These are phyloP conservation scores for Diceros bicornis DNA, from an alignment of 2,797 vertebrate genomes.

Conservation along the genomic window DNA sequence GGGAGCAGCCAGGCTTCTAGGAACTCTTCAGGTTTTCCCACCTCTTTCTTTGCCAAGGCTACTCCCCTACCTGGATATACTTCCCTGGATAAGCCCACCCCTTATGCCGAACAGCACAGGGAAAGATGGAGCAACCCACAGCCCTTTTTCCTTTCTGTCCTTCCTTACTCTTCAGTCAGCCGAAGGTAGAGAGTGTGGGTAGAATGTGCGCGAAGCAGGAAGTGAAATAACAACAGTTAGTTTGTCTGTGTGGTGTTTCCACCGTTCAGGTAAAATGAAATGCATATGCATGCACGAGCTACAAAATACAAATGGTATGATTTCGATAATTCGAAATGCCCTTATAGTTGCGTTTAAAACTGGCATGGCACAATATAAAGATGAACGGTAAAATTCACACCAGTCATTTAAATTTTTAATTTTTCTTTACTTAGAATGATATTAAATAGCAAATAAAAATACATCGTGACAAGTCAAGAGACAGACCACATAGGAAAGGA, in stretches of 20 bases:
- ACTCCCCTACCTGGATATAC: background rate
- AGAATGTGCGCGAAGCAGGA: background rate
- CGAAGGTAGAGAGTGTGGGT: background rate
- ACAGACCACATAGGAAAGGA: background rate
- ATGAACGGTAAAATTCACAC: background rate
- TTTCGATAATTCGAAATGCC: background rate
- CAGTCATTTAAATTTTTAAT: slow-evolving; percentile 11
- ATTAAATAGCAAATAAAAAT: slow-evolving; percentile 28
- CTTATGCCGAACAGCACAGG: background rate
- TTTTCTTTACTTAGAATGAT: slow-evolving; percentile 55
- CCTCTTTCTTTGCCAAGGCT: background rate
- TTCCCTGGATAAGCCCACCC: background rate
- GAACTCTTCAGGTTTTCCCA: background rate
- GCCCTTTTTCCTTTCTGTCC: background rate
- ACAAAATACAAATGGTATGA: background rate
- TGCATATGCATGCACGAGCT: background rate
- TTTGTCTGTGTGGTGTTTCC: background rate
- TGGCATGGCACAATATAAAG: background rate
- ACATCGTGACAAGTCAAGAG: background rate
- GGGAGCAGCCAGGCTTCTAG: background rate
- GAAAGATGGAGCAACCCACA: background rate
- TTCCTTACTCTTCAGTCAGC: background rate
- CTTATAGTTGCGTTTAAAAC: slow-evolving; percentile 26
- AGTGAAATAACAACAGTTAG: background rate
- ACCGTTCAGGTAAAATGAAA: background rate